Conservation (phyloP, 2,797 vertebrate species). For the Crax fasciolata region DNA sequence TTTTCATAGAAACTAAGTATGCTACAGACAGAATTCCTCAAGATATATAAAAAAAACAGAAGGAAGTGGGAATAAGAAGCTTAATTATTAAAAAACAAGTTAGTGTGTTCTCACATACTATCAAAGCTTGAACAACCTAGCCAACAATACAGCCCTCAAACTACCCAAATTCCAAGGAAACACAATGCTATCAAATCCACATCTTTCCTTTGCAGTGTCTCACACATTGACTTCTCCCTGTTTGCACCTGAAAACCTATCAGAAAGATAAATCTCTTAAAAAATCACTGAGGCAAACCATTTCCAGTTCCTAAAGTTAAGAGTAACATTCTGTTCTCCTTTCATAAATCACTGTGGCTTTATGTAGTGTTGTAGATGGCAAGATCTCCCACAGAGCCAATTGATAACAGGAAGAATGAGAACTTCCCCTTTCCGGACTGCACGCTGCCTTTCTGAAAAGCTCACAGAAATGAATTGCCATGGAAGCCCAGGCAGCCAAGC, state of each 20-base stretch:
- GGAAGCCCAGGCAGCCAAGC: background rate
- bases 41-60: background rate
- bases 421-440: background rate
- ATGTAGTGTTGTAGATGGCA: background rate
- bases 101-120: background rate
- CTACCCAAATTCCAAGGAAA: background rate
- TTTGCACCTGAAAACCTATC: background rate
- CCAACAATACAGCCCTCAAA: background rate
- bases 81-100: background rate
- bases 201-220: background rate
- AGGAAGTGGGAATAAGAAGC: background rate
- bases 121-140: background rate
- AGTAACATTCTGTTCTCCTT: background rate
- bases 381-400: background rate
- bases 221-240: background rate
- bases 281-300: background rate
- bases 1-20: background rate
- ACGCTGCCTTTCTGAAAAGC: background rate
- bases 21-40: background rate
- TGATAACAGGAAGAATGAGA: background rate
- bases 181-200: background rate
- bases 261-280: background rate
- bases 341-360: background rate
- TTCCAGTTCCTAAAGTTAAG: background rate
- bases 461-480: background rate